Conservation (phyloP, 2,113 vertebrate genomes). For the Theristicus caerulescens region DNA sequence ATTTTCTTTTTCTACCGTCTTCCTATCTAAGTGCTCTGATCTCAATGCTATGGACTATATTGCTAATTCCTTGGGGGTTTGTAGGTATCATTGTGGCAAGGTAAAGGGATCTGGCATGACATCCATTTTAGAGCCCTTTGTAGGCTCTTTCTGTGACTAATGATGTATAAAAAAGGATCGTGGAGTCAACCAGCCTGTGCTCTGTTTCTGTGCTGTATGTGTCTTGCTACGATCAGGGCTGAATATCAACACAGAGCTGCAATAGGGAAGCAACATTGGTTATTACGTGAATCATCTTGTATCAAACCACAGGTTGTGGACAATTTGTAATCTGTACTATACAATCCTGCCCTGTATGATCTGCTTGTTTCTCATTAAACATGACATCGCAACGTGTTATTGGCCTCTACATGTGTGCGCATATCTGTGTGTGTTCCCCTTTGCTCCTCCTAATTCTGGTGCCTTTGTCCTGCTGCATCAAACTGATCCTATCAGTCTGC, state of each 20-base stretch:
- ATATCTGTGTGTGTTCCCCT: background rate
- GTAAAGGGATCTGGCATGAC: background rate
- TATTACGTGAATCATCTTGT: background rate
- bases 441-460: background rate
- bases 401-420: background rate
- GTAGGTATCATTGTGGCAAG: background rate
- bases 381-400: background rate
- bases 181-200: background rate
- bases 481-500: rapidly evolving
- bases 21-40: background rate
- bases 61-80: background rate
- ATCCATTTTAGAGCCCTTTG: background rate
- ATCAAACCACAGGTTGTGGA: background rate
- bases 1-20: background rate
- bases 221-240: background rate
- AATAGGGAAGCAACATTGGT: background rate
- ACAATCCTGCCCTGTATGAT: background rate
- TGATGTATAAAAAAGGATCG: background rate
- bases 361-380: constrained; percentile 40
- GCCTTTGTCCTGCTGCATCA: background rate
- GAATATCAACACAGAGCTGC: background rate
- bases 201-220: background rate
- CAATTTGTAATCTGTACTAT: background rate
- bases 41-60: background rate
- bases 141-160: background rate